Evolutionary conservation across 2,888 invertebrate genomes (phyloP).

Genomic region (Troides oblongomaculatus): DNA sequence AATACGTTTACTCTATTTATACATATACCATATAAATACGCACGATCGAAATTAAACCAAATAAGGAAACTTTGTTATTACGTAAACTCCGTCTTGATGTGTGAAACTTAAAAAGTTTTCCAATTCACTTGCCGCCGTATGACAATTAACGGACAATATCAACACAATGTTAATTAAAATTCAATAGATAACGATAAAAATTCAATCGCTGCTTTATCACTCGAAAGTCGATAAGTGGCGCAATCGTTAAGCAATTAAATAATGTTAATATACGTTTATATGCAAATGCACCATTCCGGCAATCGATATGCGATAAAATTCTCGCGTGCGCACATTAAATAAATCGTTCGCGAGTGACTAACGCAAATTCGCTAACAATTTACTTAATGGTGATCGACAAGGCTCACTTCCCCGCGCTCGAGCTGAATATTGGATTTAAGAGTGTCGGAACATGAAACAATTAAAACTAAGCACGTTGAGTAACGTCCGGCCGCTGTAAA

Average conservation of each 20-base stretch:
- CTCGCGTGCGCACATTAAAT: constrained; percentile 70
- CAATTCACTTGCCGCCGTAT: constrained; percentile 12
- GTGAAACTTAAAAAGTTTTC: constrained; percentile 12
- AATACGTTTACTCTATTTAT: constrained; percentile 4
- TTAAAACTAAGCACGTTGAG: constrained; percentile 19
- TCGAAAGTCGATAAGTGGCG: constrained; percentile 48
- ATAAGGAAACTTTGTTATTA: background rate
- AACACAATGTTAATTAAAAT: constrained; percentile 39
- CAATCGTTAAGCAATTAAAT: constrained; percentile 53
- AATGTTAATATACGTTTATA: constrained; percentile 51
- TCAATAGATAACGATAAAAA: constrained; percentile 33
- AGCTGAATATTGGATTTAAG: constrained; percentile 37
- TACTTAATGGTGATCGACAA: constrained; percentile 60
- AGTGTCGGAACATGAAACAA: constrained; percentile 27
- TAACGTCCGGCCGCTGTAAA: constrained; percentile 15
- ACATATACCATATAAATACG: background rate
- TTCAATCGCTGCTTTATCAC: constrained; percentile 47
- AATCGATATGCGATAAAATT: constrained; percentile 54
- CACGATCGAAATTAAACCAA: background rate
- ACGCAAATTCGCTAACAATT: constrained; percentile 57
- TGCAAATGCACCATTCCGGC: constrained; percentile 58
- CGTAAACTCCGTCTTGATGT: background rate
- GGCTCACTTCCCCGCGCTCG: constrained; percentile 51
- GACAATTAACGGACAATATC: constrained; percentile 23
- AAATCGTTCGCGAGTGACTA: constrained; percentile 59